Evolutionary conservation across 2,797 vertebrate genomes (phyloP), one percentile per base, ranked within the genome.

Genomic region (Pyrocephalus nanus): DNA sequence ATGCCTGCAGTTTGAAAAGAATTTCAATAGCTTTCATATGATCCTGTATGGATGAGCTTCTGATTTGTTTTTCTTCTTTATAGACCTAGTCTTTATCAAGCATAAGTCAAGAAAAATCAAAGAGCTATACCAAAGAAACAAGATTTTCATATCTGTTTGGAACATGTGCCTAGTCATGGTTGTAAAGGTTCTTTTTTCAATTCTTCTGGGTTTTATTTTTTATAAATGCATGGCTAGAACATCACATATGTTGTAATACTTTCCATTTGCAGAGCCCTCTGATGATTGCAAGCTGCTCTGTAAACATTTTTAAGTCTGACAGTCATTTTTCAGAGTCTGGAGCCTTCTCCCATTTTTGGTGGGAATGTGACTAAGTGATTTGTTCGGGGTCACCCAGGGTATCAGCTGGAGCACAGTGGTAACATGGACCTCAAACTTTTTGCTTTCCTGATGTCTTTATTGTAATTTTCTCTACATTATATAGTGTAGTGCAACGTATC

Each of bases 241-340:
- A 86, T 58, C 38, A 61, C 67, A 87, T 61, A 90, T 94, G 85
- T 26, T 80, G 79, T 93, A 93, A 92, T 94, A 90, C 21, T 96
- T 97, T 95, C 95, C 93, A 61, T 89, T 96, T 93, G 89, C 67
- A 78, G 43, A 90, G 73, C 65, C 47, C 42, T 95, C 75, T 86
- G 84, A 95, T 90, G 85, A 75, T 51, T 96, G 50, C 73, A 96
- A 91, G 85, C 91, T 94, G 92, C 36, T 88, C 85, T 89, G 54
- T 92, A 92, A 95, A 92, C 65, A 72, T 72, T 91, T 95, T 91
- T 83, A 76, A 72, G 76, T 69, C 76, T 64, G 66, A 72, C 82
- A 80, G 86, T 95, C 4, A 83, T 84, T 93, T 94, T 91, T 86
- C 58, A 78, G 81, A 83, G 58, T 81, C 61, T 96, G 79, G 66